Evolutionary conservation across 1,140 invertebrate species (phyloP), one percentile per base, ranked within the genome.

Genomic region (Brachionus rubens): DNA sequence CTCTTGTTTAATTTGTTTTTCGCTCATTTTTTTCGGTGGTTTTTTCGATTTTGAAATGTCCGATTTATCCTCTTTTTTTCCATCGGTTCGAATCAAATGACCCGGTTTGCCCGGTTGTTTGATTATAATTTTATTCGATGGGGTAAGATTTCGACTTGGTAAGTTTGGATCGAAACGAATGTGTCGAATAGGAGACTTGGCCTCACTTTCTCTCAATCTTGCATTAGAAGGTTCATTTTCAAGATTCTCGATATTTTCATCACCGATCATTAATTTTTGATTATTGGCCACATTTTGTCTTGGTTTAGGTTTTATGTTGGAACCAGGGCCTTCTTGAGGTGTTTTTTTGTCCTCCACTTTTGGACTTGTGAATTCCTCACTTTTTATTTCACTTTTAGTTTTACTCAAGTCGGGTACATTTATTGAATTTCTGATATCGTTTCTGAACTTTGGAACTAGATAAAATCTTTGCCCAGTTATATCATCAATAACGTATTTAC

Each of bases 401-500:
- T n/a, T n/a, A n/a, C n/a, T n/a, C n/a, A n/a, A n/a, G n/a, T 70
- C 67, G n/a, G 43, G 12, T n/a, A 7, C 65, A 9, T 21, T 40
- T 14, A 72, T 40, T 6, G 12, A 54, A 36, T 72, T 48, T 40
- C 68, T 36, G 0, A 72, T 65, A 16, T 72, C 68, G 10, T 52
- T 33, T 24, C 50, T 24, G 41, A 72, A 50, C 21, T 48, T 54
- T 0, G 46, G 46, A 9, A 72, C 28, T 36, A 72, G n/a, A 19
- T 50, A 72, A 72, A 50, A 72, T 50, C 50, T 3, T 5, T 50
- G 50, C 4, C 68, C 68, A 24, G 28, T 50, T 24, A 30, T 46
- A 14, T 72, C 68, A 30, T 52, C 68, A 40, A 50, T 72, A 10
- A 72, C 68, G 50, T 72, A 72, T 72, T 54, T 48, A 14, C 68